phyloP scores from a whole-genome alignment of 2,113 vertebrate species.

The Lanius collurio region DNA sequence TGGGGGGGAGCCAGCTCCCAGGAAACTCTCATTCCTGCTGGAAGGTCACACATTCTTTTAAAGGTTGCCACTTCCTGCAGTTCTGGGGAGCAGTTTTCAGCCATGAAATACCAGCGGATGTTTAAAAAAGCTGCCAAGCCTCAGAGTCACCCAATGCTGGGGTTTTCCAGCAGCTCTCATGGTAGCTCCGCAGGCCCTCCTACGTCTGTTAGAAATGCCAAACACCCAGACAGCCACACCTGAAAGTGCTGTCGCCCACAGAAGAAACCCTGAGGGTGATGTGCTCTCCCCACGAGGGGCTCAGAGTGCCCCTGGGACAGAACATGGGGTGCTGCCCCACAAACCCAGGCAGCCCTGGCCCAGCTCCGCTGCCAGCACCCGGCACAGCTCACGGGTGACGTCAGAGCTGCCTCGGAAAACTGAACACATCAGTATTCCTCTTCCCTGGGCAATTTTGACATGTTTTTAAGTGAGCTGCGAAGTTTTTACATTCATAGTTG shows the following conservation, averaged over 20 bases:
- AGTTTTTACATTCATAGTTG: background rate
- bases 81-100: background rate
- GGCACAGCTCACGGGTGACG: fast-evolving
- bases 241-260: fast-evolving
- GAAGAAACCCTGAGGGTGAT: fast-evolving
- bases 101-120: background rate
- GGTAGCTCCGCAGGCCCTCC: fast-evolving
- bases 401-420: fast-evolving
- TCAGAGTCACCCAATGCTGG: fast-evolving
- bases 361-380: background rate
- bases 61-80: background rate
- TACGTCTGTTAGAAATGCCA: fast-evolving
- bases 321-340: fast-evolving
- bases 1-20: background rate
- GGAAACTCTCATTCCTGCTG: too few relatives aligned
- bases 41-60: fast-evolving
- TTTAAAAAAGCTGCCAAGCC: background rate
- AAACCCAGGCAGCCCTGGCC: fast-evolving
- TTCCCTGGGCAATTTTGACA: background rate
- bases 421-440: fast-evolving
- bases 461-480: background rate
- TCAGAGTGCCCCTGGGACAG: fast-evolving
- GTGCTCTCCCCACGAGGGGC: too few relatives aligned
- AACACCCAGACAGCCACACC: fast-evolving
- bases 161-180: background rate